Conservation (phyloP, 2,113 vertebrate genomes). For the Mus pahari region DNA sequence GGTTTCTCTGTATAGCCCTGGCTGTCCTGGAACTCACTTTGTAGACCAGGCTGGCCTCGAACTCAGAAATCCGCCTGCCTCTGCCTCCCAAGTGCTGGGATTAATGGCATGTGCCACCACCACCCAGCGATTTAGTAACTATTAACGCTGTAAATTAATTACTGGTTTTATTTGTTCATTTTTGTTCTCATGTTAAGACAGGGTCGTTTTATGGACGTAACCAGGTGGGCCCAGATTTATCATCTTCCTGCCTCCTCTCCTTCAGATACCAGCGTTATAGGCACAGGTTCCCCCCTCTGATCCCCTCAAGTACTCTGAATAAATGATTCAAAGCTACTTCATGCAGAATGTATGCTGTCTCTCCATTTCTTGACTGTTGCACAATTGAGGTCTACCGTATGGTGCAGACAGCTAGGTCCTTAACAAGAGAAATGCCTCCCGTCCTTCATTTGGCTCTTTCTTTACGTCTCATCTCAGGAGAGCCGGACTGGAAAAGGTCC, state of each 20-base stretch:
- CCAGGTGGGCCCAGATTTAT: background rate
- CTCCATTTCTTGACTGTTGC: background rate
- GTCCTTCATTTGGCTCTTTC: background rate
- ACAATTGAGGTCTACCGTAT: background rate
- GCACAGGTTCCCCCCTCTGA: background rate
- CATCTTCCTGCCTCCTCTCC: background rate
- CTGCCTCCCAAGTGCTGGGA: too few species aligned
- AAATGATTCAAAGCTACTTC: background rate
- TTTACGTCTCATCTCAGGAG: conserved; percentile 36
- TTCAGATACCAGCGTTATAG: background rate
- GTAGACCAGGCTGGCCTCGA: too few species aligned
- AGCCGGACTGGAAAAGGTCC: background rate
- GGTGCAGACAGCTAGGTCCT: background rate
- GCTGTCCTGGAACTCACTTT: too few species aligned
- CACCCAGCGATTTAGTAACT: background rate
- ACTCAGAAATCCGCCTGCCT: too few species aligned
- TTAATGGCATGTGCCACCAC: too few species aligned
- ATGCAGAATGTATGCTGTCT: background rate
- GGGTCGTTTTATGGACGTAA: background rate
- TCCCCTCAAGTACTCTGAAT: background rate
- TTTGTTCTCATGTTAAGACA: background rate
- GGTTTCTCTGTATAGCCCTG: too few species aligned
- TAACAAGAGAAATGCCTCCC: background rate
- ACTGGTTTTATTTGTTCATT: background rate
- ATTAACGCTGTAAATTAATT: conserved; percentile 16